Base-by-base conservation (phyloP, 2,797 vertebrate species). In the Prunella strophiata region DNA sequence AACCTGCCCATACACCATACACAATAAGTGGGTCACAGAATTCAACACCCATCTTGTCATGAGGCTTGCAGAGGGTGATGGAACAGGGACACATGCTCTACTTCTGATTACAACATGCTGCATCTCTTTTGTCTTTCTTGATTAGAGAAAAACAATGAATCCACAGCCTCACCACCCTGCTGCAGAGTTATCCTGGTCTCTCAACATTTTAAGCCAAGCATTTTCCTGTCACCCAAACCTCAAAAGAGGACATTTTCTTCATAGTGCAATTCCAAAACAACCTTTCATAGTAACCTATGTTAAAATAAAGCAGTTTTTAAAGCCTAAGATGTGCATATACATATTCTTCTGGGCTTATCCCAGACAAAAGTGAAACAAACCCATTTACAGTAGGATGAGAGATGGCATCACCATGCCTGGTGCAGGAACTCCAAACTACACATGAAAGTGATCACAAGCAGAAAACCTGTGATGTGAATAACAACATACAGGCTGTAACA, bases 11-110 rank as follows among this genome's bases (percentile, higher is more conserved):
- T 58, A 40, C 20, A 23, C 58, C 57, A 30, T 58, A 40, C 20
- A 23, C 66, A 83, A 38, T 54, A 96, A 93, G 13, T 88, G 62
- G 89, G 91, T 84, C 82, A 94, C 62, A 84, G 74, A 95, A 93
- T 51, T 68, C 81, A 92, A 81, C 76, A 71, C 66, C 43, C 73
- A 65, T 68, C 72, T 48, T 36, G 19, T 42, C 68, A 26, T 43
- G 55, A 58, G 68, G 75, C 65, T 23, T 78, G 72, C 32, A 47
- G 70, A 1, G 5, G 30, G 25, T 75, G 48, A 75, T 34, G 26
- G 76, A 90, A 94, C 62, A 65, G 30, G 72, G 43, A 54, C 47
- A 65, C 42, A 40, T 2, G 34, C 42, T 89, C 89, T 29, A 5
- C 50, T 91, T 88, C 68, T 58, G 65, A 77, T 45, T 45, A 52